Conservation (phyloP, 2,888 invertebrate species). For the Octonoba sinensis region DNA sequence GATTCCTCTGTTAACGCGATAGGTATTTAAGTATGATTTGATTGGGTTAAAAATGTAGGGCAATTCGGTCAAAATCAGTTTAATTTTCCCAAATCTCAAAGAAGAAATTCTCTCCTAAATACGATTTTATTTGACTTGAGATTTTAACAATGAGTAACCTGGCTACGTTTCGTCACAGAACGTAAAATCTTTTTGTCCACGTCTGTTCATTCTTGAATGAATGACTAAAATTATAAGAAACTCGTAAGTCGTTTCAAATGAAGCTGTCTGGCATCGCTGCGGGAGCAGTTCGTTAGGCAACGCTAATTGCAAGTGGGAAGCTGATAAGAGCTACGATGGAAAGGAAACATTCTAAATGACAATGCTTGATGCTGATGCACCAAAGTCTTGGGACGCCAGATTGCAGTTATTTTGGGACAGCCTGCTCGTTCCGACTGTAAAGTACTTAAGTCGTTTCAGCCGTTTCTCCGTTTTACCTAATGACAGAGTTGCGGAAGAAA, state of each 20-base stretch:
- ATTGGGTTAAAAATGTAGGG: too few relatives aligned
- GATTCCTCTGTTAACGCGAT: too few relatives aligned
- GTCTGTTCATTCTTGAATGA: too few relatives aligned
- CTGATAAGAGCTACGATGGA: slow-evolving; percentile 30
- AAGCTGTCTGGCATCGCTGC: slow-evolving; percentile 26
- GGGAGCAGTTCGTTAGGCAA: slow-evolving; percentile 39
- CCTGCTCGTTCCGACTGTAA: slow-evolving; percentile 6
- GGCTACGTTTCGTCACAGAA: too few relatives aligned
- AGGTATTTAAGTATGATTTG: too few relatives aligned
- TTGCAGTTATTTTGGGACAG: slow-evolving; percentile 30
- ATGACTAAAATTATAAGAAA: neutral
- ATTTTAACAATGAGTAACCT: too few relatives aligned
- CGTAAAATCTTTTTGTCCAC: too few relatives aligned
- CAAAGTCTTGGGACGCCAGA: slow-evolving; percentile 18
- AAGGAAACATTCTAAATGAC: slow-evolving; percentile 29
- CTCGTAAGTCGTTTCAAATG: slow-evolving; percentile 13
- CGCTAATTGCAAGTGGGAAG: slow-evolving; percentile 42
- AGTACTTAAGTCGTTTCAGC: neutral
- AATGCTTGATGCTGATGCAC: slow-evolving; percentile 37
- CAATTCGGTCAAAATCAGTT: too few relatives aligned
- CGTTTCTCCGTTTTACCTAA: slow-evolving; percentile 11
- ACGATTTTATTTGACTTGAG: too few relatives aligned
- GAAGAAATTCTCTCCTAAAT: too few relatives aligned
- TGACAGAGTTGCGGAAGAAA: slow-evolving; percentile 17
- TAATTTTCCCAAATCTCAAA: too few relatives aligned